phyloP scores from a whole-genome alignment of 2,888 invertebrate species.

The Drosophila affinis region DNA sequence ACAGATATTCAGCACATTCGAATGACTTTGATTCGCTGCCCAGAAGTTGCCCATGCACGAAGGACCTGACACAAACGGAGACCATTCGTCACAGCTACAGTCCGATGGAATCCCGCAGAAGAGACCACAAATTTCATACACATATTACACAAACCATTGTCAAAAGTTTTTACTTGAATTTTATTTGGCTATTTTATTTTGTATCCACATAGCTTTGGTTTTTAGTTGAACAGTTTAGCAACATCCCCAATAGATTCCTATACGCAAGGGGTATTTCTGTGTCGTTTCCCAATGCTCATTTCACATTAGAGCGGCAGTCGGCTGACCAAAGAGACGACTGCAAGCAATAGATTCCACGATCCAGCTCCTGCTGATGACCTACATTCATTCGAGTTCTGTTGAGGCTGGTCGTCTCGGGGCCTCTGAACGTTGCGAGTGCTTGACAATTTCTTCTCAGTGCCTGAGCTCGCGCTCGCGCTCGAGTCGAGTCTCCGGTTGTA shows the following conservation, averaged over 20 bases:
- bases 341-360: slow-evolving; percentile 17
- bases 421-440: slow-evolving; percentile 39
- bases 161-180: too few species aligned
- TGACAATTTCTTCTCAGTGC: slow-evolving; percentile 54
- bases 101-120: too few species aligned
- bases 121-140: too few species aligned
- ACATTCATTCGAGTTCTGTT: slow-evolving; percentile 33
- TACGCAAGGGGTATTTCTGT: neutral
- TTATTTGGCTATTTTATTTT: too few species aligned
- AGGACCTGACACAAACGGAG: too few species aligned
- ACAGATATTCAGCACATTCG: too few species aligned
- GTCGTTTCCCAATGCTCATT: neutral
- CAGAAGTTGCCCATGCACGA: too few species aligned
- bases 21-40: too few species aligned
- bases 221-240: too few species aligned
- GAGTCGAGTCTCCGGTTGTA: neutral
- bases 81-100: too few species aligned
- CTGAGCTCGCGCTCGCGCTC: neutral
- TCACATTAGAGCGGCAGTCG: neutral
- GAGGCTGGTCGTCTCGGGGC: slow-evolving; percentile 21
- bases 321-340: neutral
- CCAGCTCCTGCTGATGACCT: slow-evolving; percentile 23
- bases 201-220: too few species aligned
- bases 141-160: too few species aligned
- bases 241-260: neutral